Percentiles rank a stretch among this genome's conserved stretches.
Evolutionary conservation across 2,797 vertebrate genomes (phyloP).

Genomic region (Cirrhinus molitorella): DNA sequence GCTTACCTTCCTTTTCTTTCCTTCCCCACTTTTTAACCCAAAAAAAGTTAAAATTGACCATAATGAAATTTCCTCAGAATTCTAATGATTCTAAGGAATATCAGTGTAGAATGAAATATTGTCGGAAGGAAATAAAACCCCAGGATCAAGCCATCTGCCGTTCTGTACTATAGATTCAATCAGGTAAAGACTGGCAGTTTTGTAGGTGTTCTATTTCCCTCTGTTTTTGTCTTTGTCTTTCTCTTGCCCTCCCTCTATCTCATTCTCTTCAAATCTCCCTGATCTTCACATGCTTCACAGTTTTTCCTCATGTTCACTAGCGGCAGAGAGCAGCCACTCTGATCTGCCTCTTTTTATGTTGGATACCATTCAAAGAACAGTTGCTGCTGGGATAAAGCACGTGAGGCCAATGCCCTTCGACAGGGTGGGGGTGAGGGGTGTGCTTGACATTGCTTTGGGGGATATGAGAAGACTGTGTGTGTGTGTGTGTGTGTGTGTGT

Average conservation of each 20-base stretch:
- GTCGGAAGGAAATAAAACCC: not conserved
- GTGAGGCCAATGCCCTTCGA: constrained; percentile 76
- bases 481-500: constrained; percentile 33
- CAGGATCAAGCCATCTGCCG: not conserved
- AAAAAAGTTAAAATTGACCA: no score
- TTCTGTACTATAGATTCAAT: not conserved
- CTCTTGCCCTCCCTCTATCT: not conserved
- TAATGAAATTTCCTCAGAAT: no score
- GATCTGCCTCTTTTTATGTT: constrained; percentile 75
- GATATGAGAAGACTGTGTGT: constrained; percentile 15
- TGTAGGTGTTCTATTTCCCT: constrained; percentile 34
- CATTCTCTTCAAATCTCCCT: not conserved
- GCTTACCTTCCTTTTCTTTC: no score
- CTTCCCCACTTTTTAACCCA: no score
- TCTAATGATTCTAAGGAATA: not conserved
- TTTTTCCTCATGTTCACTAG: constrained; percentile 70
- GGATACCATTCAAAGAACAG: constrained; percentile 72
- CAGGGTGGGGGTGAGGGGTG: constrained; percentile 67
- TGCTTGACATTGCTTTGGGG: constrained; percentile 67
- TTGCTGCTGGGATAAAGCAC: constrained; percentile 71
- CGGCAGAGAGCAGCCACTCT: constrained; percentile 74
- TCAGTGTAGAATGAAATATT: not conserved
- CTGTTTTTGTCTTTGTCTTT: not conserved
- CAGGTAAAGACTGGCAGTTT: not conserved
- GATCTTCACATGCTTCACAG: constrained; percentile 37